phyloP scores from a whole-genome alignment of 2,797 vertebrate genomes.

The Erpetoichthys calabaricus region DNA sequence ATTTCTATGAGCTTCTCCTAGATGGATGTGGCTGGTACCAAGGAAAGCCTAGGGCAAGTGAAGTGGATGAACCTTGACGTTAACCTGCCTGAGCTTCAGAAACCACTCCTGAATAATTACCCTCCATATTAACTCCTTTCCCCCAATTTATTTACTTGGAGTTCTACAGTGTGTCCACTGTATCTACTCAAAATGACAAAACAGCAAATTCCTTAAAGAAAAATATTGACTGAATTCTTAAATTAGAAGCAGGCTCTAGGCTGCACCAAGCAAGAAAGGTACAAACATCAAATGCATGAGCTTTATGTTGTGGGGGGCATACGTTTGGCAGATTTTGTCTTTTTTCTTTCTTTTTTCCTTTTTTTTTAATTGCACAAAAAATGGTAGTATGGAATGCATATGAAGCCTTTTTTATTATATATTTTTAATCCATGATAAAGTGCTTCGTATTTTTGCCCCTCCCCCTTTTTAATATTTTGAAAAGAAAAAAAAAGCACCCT shows the following conservation, averaged over 20 bases:
- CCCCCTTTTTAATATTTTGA: constrained; percentile 27
- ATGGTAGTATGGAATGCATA: too few species aligned
- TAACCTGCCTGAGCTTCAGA: background rate
- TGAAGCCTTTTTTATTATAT: too few species aligned
- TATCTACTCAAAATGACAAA: too few species aligned
- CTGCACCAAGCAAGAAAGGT: constrained; percentile 96
- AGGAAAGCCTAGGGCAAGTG: background rate
- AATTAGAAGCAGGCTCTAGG: constrained; percentile 68
- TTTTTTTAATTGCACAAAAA: too few species aligned
- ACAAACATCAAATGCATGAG: constrained; percentile 98
- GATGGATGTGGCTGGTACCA: background rate
- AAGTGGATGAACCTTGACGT: background rate
- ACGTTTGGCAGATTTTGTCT: constrained; percentile 43
- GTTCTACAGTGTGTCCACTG: too few species aligned
- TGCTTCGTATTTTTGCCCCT: background rate
- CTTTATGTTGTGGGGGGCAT: constrained; percentile 80
- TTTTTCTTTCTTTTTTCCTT: too few species aligned
- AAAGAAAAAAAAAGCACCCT: constrained; percentile 38
- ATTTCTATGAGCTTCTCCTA: background rate
- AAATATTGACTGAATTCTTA: background rate
- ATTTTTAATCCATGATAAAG: too few species aligned
- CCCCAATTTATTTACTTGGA: too few species aligned
- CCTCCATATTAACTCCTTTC: too few species aligned
- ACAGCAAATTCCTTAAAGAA: too few species aligned
- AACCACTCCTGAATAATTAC: too few species aligned